Evolutionary conservation across 1,140 invertebrate genomes (phyloP), one percentile per base, ranked within the genome.

Genomic region (Acromyrmex heyeri): DNA sequence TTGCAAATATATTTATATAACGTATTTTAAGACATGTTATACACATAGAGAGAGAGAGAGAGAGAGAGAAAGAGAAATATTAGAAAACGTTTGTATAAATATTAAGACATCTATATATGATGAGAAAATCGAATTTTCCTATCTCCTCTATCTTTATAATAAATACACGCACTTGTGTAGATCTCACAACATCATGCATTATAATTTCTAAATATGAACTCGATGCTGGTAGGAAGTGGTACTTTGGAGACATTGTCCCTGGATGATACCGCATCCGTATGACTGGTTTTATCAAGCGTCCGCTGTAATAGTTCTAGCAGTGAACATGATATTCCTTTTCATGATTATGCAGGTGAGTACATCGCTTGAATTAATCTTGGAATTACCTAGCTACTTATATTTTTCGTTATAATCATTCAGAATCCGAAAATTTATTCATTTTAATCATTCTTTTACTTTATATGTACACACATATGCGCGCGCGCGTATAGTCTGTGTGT

Each of bases 331-430:
- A 76, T 99, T 99, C 94, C 96, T 99, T 34, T 96, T 97, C 89
- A 97, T 97, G 94, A 99, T 99, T 89, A 99, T 99, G 97, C 98
- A 98, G 98, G 98, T 98, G 90, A 96, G 97, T 97, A 16, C 3
- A 21, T 50, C 18, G 3, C 30, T 55, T 8, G 24, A 77, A 55
- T 24, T 53, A 44, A 57, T 44, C 27, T 14, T 27, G 8, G 3
- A 70, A 7, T n/a, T 34, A 34, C 0, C 30, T 34, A 0, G 6
- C 18, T 44, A 44, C 2, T 76, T 10, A 24, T 1, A 21, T 38
- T 38, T 38, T 38, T 34, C 34, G 34, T 34, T 38, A 38, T 38
- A 1, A 38, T 38, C 7, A 38, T 38, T 38, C 34, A 38, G 6
- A 38, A 7, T 8, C 34, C 6, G 0, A 38, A 38, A 38, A 38